Conservation (phyloP, 1,140 invertebrate genomes). For the Radopholus similis region DNA sequence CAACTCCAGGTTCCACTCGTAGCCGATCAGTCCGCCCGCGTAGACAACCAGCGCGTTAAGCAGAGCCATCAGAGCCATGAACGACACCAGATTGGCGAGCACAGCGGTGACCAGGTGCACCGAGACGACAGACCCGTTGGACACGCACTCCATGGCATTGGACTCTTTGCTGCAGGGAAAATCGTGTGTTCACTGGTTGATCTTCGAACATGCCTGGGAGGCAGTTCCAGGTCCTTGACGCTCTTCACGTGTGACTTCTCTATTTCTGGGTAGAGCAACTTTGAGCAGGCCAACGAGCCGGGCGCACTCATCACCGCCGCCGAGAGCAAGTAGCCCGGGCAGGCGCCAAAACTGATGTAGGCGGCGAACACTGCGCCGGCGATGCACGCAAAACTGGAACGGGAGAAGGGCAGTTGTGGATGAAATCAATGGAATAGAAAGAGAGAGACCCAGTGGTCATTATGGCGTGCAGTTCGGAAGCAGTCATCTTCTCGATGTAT, state of each 20-base stretch:
- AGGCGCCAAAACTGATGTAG: constrained; percentile 69
- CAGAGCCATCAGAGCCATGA: constrained; percentile 78
- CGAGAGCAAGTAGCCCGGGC: constrained; percentile 66
- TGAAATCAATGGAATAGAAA: neutral
- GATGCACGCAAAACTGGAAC: constrained; percentile 76
- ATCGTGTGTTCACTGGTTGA: constrained; percentile 3
- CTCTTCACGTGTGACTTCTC: constrained; percentile 50
- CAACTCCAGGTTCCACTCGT: constrained; percentile 17
- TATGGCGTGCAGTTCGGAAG: constrained; percentile 83
- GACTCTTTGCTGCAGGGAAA: constrained; percentile 7
- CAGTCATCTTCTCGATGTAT: constrained; percentile 74
- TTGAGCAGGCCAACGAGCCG: constrained; percentile 52
- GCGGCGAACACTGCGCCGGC: constrained; percentile 86
- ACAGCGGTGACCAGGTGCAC: constrained; percentile 78
- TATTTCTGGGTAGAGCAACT: constrained; percentile 52
- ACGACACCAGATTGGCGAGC: constrained; percentile 84
- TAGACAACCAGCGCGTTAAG: constrained; percentile 75
- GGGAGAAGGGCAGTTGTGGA: neutral
- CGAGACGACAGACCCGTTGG: constrained; percentile 69
- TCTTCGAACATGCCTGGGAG: constrained; percentile 31
- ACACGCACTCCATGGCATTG: constrained; percentile 14
- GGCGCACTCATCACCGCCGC: constrained; percentile 56
- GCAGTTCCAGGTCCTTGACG: constrained; percentile 43
- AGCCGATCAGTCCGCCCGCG: constrained; percentile 73
- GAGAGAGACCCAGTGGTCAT: constrained; percentile 74